phyloP scores from a whole-genome alignment of 1,140 invertebrate genomes.

The Penaeus vannamei region DNA sequence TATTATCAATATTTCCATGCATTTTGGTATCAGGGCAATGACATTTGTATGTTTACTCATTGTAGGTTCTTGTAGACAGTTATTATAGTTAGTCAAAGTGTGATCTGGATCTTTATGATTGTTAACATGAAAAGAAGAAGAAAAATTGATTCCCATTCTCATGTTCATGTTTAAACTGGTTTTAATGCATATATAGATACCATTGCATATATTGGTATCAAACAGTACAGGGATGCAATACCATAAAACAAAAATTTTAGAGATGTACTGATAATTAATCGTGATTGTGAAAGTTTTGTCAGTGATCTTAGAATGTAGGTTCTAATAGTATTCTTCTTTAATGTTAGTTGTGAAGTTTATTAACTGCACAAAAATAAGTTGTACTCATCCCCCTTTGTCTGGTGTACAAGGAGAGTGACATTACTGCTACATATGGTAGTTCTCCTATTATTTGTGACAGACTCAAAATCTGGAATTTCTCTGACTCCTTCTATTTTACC shows the following conservation, averaged over 20 bases:
- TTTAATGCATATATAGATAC: not conserved
- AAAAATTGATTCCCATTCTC: not conserved
- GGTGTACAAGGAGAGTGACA: slow-evolving; percentile 41
- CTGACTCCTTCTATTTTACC: no score
- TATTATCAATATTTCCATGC: slow-evolving; percentile 46
- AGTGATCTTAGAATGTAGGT: slow-evolving; percentile 42
- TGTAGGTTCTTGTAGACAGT: not conserved
- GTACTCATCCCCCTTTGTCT: slow-evolving; percentile 38
- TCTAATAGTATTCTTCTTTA: slow-evolving; percentile 29
- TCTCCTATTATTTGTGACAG: slow-evolving; percentile 26
- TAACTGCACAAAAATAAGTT: slow-evolving; percentile 46
- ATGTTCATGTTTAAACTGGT: slow-evolving; percentile 38
- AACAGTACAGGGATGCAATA: slow-evolving; percentile 25
- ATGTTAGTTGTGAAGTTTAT: slow-evolving; percentile 48
- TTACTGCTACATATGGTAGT: slow-evolving; percentile 29
- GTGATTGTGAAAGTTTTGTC: slow-evolving; percentile 43
- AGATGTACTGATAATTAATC: not conserved
- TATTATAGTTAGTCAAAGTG: slow-evolving; percentile 11
- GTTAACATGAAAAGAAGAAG: not conserved
- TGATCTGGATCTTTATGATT: slow-evolving; percentile 41
- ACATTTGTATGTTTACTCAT: slow-evolving; percentile 40
- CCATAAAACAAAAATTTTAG: not conserved
- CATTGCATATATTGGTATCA: slow-evolving; percentile 8
- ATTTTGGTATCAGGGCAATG: slow-evolving; percentile 48
- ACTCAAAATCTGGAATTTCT: not conserved